Percentiles rank a stretch among this genome's conserved stretches.
These are phyloP conservation scores for Ara ararauna DNA, from an alignment of 2,797 vertebrate genomes.

Conservation along the genomic window DNA sequence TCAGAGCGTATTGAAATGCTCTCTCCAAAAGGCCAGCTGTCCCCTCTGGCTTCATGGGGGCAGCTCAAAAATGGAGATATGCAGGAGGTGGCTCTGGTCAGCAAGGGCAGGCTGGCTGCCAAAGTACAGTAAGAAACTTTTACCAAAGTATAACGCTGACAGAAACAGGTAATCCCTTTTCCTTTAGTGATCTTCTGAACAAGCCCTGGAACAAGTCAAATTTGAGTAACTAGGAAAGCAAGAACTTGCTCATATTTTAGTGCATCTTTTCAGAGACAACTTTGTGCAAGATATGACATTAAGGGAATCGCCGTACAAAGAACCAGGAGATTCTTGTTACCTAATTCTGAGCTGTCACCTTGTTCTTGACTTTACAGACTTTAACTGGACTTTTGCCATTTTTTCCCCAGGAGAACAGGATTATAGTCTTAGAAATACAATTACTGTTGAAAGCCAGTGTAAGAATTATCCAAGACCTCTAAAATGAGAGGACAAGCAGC, in stretches of 20 bases:
- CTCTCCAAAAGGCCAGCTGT: background rate
- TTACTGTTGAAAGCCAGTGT: background rate
- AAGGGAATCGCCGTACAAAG: background rate
- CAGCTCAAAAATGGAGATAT: background rate
- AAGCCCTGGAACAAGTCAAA: background rate
- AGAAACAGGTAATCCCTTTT: background rate
- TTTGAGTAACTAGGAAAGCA: background rate
- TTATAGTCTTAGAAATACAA: background rate
- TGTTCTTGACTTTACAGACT: background rate
- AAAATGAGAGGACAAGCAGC: background rate
- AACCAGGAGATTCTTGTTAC: background rate
- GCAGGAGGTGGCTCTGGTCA: rapidly evolving
- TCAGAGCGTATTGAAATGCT: rapidly evolving
- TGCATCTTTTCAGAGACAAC: background rate
- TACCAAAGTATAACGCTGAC: background rate
- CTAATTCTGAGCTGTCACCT: background rate
- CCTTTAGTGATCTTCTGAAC: background rate
- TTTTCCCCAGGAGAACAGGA: background rate
- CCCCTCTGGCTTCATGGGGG: background rate
- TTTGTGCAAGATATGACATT: background rate
- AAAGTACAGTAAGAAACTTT: background rate
- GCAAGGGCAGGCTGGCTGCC: background rate
- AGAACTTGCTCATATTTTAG: background rate
- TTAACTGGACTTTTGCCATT: background rate
- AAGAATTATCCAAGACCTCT: background rate